Evolutionary conservation across 2,113 vertebrate genomes (phyloP).

Genomic region (Ifrita kowaldi): DNA sequence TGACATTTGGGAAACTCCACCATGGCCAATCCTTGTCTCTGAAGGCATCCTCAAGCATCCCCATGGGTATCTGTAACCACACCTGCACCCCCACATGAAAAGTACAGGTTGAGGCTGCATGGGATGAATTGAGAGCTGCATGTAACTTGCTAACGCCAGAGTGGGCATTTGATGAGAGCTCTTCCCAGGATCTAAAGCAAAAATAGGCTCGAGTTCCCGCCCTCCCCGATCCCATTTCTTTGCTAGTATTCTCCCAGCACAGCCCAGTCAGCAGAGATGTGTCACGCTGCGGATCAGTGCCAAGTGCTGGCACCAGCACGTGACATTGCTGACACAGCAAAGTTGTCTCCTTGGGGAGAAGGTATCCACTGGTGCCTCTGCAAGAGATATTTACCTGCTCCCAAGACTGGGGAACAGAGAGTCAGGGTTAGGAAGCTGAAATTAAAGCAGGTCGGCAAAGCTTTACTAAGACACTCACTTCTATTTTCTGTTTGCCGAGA

Average conservation of each 20-base stretch:
- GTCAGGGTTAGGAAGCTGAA: neutral
- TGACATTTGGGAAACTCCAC: neutral
- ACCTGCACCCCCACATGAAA: neutral
- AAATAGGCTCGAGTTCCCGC: neutral
- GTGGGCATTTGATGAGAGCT: neutral
- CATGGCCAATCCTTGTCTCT: neutral
- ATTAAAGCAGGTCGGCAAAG: conserved; percentile 38
- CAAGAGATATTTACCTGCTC: neutral
- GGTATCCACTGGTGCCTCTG: conserved; percentile 9
- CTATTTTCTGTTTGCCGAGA: conserved; percentile 58
- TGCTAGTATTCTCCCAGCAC: neutral
- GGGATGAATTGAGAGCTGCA: neutral
- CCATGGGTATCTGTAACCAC: neutral
- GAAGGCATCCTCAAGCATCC: neutral
- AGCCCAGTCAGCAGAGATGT: conserved; percentile 58
- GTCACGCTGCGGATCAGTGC: neutral
- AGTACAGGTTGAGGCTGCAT: neutral
- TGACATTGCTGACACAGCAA: conserved; percentile 55
- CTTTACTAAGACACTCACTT: conserved; percentile 4
- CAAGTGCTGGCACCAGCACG: conserved; percentile 28
- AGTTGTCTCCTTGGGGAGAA: conserved; percentile 8
- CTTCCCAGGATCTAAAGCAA: neutral
- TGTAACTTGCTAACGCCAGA: neutral
- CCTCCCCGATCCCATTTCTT: neutral
- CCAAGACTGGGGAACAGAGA: neutral